Evolutionary conservation across 2,888 invertebrate genomes (phyloP).

Genomic region (Nysson spinosus): DNA sequence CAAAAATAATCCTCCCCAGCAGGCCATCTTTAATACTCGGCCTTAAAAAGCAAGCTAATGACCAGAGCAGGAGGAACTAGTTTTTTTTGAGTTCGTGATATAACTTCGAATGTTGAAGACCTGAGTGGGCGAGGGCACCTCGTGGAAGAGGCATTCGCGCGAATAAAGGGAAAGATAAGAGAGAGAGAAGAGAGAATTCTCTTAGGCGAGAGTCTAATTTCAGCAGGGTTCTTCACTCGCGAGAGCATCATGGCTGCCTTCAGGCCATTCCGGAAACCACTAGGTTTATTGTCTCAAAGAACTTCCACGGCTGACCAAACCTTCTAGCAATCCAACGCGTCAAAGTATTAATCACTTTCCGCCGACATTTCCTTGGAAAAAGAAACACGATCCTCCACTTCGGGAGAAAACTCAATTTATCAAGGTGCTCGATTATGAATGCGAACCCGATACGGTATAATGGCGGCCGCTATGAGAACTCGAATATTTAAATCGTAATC

Average conservation of each 20-base stretch:
- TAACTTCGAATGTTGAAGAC: not conserved
- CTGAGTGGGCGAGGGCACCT: not conserved
- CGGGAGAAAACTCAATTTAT: not conserved
- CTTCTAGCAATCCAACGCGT: slow-evolving; percentile 7
- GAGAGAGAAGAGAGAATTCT: not conserved
- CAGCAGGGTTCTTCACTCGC: not conserved
- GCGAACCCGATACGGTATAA: too few relatives aligned
- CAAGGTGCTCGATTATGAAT: not conserved
- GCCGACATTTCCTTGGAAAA: not conserved
- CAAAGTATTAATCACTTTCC: slow-evolving; percentile 1
- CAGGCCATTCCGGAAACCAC: slow-evolving; percentile 14
- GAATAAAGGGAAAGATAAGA: not conserved
- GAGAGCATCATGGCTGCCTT: not conserved
- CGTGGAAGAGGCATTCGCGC: not conserved
- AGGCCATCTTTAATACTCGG: not conserved
- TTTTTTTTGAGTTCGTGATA: slow-evolving; percentile 8
- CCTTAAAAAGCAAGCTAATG: slow-evolving; percentile 8
- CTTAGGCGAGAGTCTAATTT: slow-evolving; percentile 8
- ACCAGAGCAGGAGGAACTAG: slow-evolving; percentile 6
- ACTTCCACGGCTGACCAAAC: slow-evolving; percentile 14
- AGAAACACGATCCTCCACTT: not conserved
- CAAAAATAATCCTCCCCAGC: too few relatives aligned
- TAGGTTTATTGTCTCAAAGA: slow-evolving; percentile 18
- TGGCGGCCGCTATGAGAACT: too few relatives aligned
- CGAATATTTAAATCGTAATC: too few relatives aligned